Conservation (phyloP, 2,797 vertebrate genomes). For the Chelidonichthys spinosus region DNA sequence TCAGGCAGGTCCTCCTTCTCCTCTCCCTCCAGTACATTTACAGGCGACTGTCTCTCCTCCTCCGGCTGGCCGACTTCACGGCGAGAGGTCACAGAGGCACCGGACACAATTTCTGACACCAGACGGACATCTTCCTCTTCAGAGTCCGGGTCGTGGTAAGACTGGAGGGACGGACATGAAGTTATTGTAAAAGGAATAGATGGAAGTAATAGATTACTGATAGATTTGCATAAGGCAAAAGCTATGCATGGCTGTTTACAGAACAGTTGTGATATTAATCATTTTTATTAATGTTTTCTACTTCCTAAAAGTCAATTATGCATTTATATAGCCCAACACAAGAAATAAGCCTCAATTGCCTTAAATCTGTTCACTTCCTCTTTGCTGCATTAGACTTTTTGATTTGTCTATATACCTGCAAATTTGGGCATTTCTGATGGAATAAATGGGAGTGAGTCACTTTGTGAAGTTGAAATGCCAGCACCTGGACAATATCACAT, state of each 20-base stretch:
- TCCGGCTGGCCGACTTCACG: slow-evolving; percentile 54
- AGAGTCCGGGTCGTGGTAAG: slow-evolving; percentile 75
- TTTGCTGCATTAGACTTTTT: neutral
- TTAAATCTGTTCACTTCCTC: neutral
- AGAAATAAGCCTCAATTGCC: no score
- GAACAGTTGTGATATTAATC: neutral
- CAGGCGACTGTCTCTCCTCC: slow-evolving; percentile 45
- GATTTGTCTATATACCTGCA: neutral
- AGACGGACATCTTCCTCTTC: slow-evolving; percentile 87
- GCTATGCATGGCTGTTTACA: neutral
- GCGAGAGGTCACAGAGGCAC: slow-evolving; percentile 67
- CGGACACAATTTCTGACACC: slow-evolving; percentile 81
- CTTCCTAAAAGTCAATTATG: no score
- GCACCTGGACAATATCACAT: neutral
- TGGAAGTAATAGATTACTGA: neutral
- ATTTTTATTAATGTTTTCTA: no score
- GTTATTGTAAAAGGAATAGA: neutral
- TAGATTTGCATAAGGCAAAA: neutral
- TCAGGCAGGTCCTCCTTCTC: slow-evolving; percentile 83
- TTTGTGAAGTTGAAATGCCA: neutral
- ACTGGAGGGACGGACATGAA: slow-evolving; percentile 45
- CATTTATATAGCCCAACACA: no score
- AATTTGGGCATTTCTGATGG: neutral
- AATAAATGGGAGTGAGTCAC: no score
- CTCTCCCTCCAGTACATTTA: slow-evolving; percentile 67